Percentiles rank a stretch among this genome's conserved stretches.
Conservation (phyloP, 2,888 invertebrate species). For the Cataglyphis cursor region DNA sequence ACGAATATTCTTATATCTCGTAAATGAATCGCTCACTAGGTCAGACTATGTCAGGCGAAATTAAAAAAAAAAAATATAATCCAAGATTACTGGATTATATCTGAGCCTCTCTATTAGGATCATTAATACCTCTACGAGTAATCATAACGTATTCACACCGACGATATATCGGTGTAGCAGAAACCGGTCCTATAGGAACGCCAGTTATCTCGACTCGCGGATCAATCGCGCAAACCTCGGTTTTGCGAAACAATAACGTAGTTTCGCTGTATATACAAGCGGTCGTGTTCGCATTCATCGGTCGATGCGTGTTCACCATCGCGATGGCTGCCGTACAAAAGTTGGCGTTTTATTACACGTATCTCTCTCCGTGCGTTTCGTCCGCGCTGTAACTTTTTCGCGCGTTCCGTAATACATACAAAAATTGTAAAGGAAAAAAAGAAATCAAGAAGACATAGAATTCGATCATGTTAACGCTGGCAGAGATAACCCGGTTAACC, state of each 20-base stretch:
- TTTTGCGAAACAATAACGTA: constrained; percentile 59
- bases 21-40: not conserved
- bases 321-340: constrained; percentile 49
- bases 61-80: not conserved
- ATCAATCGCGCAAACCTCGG: constrained; percentile 56
- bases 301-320: constrained; percentile 31
- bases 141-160: constrained; percentile 27
- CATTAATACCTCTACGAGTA: constrained; percentile 42
- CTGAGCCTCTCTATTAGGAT: not conserved
- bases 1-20: not conserved
- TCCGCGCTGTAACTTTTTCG: constrained; percentile 26
- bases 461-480: not conserved
- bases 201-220: constrained; percentile 54
- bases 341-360: constrained; percentile 49
- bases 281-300: constrained; percentile 52
- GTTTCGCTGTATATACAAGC: constrained; percentile 55
- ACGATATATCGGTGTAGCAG: constrained; percentile 19
- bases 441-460: constrained; percentile 25
- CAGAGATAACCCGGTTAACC: constrained; percentile 5
- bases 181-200: constrained; percentile 36
- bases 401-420: constrained; percentile 7
- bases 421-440: constrained; percentile 7
- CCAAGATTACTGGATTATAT: constrained; percentile 14
- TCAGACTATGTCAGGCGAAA: too few species aligned
- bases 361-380: constrained; percentile 10